phyloP scores from a whole-genome alignment of 2,797 vertebrate species.

The Acrossocheilus wenchowensis region DNA sequence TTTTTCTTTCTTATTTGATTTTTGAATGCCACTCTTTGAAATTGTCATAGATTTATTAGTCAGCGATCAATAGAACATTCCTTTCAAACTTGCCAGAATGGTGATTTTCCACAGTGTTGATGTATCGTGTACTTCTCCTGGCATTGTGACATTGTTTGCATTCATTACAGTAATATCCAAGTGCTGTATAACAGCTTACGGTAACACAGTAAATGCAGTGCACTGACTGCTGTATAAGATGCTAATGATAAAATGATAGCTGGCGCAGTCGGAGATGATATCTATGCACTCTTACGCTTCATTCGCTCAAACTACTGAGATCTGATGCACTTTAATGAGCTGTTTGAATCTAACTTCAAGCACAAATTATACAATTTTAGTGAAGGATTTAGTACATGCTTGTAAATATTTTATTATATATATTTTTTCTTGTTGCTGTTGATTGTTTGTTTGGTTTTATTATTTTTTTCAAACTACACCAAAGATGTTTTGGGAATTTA shows the following conservation, averaged over 20 bases:
- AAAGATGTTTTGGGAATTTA: constrained; percentile 70
- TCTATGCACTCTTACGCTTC: constrained; percentile 60
- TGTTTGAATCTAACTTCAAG: constrained; percentile 58
- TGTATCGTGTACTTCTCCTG: neutral
- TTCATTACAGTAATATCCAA: constrained; percentile 15
- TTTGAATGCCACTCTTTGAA: too few relatives aligned
- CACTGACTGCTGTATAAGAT: constrained; percentile 23
- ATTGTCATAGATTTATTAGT: neutral
- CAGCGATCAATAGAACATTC: neutral
- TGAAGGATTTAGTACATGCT: constrained; percentile 67
- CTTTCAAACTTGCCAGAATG: constrained; percentile 16
- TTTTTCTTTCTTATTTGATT: neutral
- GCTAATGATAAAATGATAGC: constrained; percentile 54
- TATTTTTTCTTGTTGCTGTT: constrained; percentile 9
- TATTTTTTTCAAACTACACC: constrained; percentile 65
- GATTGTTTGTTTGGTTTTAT: constrained; percentile 35
- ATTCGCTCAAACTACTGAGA: constrained; percentile 80
- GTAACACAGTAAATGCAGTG: neutral
- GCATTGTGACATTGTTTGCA: neutral
- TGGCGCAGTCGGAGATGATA: constrained; percentile 36
- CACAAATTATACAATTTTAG: constrained; percentile 69
- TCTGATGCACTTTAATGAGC: constrained; percentile 77
- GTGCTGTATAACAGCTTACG: constrained; percentile 14
- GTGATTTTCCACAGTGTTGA: neutral
- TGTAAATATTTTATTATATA: constrained; percentile 67